Percentiles rank a stretch among this genome's conserved stretches.
Conservation (phyloP, 1,140 invertebrate genomes). For the Zaprionus ornatus region DNA sequence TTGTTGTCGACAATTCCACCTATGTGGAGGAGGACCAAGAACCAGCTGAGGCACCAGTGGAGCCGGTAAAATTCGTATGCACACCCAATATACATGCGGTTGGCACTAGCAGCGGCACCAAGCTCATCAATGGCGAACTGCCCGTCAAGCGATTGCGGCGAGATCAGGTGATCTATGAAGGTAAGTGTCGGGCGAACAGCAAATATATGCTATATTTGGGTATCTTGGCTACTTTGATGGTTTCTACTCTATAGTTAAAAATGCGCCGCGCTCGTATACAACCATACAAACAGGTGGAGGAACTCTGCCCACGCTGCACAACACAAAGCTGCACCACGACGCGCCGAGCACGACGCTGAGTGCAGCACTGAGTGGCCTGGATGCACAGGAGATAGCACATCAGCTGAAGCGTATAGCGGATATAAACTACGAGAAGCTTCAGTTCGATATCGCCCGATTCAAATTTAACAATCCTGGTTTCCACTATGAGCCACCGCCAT, state of each 20-base stretch:
- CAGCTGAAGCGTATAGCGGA: slow-evolving; percentile 78
- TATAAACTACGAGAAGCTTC: slow-evolving; percentile 78
- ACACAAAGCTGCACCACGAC: slow-evolving; percentile 57
- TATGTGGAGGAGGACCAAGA: slow-evolving; percentile 65
- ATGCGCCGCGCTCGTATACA: slow-evolving; percentile 66
- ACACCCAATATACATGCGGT: slow-evolving; percentile 36
- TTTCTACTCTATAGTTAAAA: slow-evolving; percentile 61
- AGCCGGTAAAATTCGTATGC: slow-evolving; percentile 48
- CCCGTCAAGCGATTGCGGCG: slow-evolving; percentile 70
- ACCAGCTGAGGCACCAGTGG: slow-evolving; percentile 38
- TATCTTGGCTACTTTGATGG: not conserved
- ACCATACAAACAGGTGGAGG: slow-evolving; percentile 57
- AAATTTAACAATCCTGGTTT: slow-evolving; percentile 83
- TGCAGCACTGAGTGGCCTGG: slow-evolving; percentile 52
- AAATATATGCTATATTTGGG: not conserved
- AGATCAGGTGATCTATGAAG: slow-evolving; percentile 79
- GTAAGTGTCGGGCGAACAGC: slow-evolving; percentile 19
- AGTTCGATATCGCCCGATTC: slow-evolving; percentile 80
- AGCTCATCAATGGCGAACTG: slow-evolving; percentile 78
- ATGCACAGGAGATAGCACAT: slow-evolving; percentile 72
- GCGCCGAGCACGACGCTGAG: slow-evolving; percentile 41
- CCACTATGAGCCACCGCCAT: slow-evolving; percentile 70
- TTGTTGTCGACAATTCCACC: slow-evolving; percentile 74
- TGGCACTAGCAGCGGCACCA: slow-evolving; percentile 45
- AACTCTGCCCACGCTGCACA: slow-evolving; percentile 62